Percentiles rank a stretch among this genome's conserved stretches.
phyloP scores from a whole-genome alignment of 2,113 vertebrate species.

The Baryphthengus martii region DNA sequence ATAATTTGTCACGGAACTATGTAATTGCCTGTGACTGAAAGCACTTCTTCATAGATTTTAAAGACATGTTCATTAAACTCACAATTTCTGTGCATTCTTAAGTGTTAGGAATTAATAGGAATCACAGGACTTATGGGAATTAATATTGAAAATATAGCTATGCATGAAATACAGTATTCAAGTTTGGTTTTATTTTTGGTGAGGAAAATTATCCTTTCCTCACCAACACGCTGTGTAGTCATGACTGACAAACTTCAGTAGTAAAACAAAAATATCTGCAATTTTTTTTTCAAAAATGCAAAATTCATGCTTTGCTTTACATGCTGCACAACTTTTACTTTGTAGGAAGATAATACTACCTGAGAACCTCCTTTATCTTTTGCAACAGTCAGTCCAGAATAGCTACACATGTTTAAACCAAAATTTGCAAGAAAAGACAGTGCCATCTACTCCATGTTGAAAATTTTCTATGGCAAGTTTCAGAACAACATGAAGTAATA shows the following conservation, averaged over 20 bases:
- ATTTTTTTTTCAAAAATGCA: not conserved
- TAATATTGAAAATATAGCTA: not conserved
- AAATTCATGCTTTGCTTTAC: not conserved
- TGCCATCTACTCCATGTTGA: conserved; percentile 34
- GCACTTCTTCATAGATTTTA: not conserved
- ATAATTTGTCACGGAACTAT: not conserved
- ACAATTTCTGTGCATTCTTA: not conserved
- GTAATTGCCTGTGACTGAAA: not conserved
- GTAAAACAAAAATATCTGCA: not conserved
- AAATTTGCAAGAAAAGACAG: conserved; percentile 47
- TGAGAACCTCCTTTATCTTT: not conserved
- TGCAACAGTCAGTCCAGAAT: conserved; percentile 9
- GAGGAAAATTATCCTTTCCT: not conserved
- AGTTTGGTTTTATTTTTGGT: not conserved
- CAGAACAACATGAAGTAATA: conserved; percentile 57
- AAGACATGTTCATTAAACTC: not conserved
- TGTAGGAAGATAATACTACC: not conserved
- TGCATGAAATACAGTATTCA: not conserved
- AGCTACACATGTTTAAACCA: conserved; percentile 45
- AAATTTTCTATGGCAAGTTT: conserved; percentile 57
- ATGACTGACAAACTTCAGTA: not conserved
- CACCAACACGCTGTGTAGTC: not conserved
- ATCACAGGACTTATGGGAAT: not conserved
- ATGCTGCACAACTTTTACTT: not conserved
- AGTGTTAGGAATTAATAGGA: not conserved